Evolutionary conservation across 2,797 vertebrate species (phyloP), one percentile per base, ranked within the genome.

Genomic region (Acomys russatus): DNA sequence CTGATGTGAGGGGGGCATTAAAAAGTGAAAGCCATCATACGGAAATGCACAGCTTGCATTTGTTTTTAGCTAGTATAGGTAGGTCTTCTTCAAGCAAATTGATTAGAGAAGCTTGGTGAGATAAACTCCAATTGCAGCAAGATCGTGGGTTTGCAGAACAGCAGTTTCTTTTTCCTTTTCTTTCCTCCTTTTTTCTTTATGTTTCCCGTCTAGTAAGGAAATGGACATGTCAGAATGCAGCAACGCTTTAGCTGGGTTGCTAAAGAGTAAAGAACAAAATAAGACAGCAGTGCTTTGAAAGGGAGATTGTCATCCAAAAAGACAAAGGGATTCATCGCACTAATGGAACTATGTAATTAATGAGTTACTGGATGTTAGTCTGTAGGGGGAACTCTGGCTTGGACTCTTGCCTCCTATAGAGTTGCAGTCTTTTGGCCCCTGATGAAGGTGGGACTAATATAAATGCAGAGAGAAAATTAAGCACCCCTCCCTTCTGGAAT

Each of bases 271-370:
- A 95, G 86, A 96, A 92, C 64, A 86, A 97, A 96, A 90, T 95
- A 90, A 95, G 94, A 92, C 86, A 91, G 96, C 73, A 77, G 74
- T 88, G 93, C 85, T 88, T n/a, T 96, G 78, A 94, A 97, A 88
- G 88, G 73, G 76, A 96, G 93, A 94, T 70, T 97, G 95, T 95
- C 96, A 97, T 97, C 88, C 66, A 92, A 92, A 94, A 97, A 97
- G 94, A 98, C 96, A 97, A 94, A 96, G 79, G 49, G 64, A 92
- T 90, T 88, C 94, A 94, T 97, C 84, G 59, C 95, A 92, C 96
- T 97, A 96, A 97, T 96, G 90, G 91, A 97, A 97, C 96, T 96
- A 80, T 97, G 86, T 97, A 97, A 97, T 97, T 97, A 97, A 97
- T 28, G 94, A 96, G 88, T 88, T 94, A 93, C 91, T 97, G 95